Percentiles rank a stretch among this genome's conserved stretches.
phyloP scores from a whole-genome alignment of 2,888 invertebrate species.

The Lampropteryx suffumata region DNA sequence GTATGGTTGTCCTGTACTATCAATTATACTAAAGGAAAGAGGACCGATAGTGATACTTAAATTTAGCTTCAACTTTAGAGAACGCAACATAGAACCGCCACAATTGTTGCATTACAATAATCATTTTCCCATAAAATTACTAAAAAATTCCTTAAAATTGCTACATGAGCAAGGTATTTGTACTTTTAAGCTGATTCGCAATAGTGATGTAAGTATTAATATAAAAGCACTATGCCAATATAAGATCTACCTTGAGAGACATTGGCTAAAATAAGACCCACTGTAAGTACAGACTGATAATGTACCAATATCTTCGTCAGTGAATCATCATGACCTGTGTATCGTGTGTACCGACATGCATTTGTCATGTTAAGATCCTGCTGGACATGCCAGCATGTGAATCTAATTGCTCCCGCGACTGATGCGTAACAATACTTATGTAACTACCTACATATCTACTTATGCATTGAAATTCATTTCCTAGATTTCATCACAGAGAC shows the following conservation, averaged over 20 bases:
- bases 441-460: slow-evolving; percentile 42
- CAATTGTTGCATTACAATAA: slow-evolving; percentile 52
- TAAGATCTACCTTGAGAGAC: slow-evolving; percentile 59
- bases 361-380: slow-evolving; percentile 58
- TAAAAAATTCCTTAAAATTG: slow-evolving; percentile 65
- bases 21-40: no score
- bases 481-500: slow-evolving; percentile 79
- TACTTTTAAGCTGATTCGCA: slow-evolving; percentile 65
- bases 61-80: no score
- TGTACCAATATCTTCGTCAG: slow-evolving; percentile 47
- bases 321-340: slow-evolving; percentile 38
- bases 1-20: no score
- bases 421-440: slow-evolving; percentile 51
- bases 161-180: slow-evolving; percentile 79
- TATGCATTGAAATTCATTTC: slow-evolving; percentile 69
- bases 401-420: slow-evolving; percentile 36
- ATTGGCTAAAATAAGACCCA: slow-evolving; percentile 60
- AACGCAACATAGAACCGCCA: no score
- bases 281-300: slow-evolving; percentile 50
- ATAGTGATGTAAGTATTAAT: slow-evolving; percentile 47
- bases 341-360: slow-evolving; percentile 46
- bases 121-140: slow-evolving; percentile 56
- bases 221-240: slow-evolving; percentile 56
- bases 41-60: no score
- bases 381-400: slow-evolving; percentile 31